Conservation (phyloP, 2,113 vertebrate genomes). For the Bambusicola thoracicus region DNA sequence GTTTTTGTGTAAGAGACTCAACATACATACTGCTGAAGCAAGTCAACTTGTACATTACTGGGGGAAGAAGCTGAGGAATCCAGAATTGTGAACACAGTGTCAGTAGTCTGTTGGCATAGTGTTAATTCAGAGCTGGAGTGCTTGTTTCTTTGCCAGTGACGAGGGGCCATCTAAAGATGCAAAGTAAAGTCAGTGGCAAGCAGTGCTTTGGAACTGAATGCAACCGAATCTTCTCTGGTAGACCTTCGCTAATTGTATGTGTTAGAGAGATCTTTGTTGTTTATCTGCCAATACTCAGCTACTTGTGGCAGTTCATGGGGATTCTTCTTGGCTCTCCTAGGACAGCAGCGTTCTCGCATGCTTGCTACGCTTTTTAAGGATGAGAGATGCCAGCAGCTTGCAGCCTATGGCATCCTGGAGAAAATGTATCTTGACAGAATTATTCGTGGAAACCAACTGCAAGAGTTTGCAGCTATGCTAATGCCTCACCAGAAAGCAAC, state of each 20-base stretch:
- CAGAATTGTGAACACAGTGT: rapidly evolving
- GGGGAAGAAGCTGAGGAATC: background rate
- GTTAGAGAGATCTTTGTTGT: background rate
- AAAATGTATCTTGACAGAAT: conserved; percentile 99
- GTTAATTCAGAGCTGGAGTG: background rate
- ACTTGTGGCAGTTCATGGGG: background rate
- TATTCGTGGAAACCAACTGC: conserved; percentile 96
- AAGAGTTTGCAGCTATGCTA: conserved; percentile 97
- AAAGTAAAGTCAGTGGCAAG: background rate
- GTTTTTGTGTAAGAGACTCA: background rate
- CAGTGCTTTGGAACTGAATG: background rate
- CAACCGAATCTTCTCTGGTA: background rate
- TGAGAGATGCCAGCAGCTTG: conserved; percentile 97
- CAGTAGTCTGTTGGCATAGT: background rate
- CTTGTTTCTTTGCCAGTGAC: background rate
- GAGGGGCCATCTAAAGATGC: background rate
- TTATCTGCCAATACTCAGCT: background rate
- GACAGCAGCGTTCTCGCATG: conserved; percentile 98
- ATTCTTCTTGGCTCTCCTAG: conserved; percentile 68
- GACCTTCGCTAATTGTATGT: background rate
- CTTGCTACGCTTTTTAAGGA: conserved; percentile 98
- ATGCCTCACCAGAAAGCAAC: conserved; percentile 99
- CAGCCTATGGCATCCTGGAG: conserved; percentile 96
- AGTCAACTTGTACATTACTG: background rate
- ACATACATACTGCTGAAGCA: background rate